phyloP scores from a whole-genome alignment of 2,888 invertebrate species.

The Chloromyia formosa region DNA sequence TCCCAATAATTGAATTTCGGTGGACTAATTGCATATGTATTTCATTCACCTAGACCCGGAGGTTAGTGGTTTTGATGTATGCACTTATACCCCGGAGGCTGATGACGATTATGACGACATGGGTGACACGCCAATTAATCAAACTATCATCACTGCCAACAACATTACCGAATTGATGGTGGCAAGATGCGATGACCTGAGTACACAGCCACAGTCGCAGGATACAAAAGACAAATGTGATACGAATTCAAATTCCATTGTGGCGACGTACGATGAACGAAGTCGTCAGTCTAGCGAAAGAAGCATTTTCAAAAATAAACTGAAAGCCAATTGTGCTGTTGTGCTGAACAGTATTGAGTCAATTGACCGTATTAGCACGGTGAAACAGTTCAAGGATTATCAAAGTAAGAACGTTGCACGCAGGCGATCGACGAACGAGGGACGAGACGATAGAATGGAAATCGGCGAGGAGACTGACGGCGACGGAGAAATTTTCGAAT shows the following conservation, averaged over 20 bases:
- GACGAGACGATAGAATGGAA: conserved; percentile 61
- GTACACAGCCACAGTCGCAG: too few relatives aligned
- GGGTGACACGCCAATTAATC: conserved; percentile 9
- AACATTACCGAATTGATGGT: conserved; percentile 9
- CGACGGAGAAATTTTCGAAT: conserved; percentile 73
- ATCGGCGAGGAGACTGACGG: conserved; percentile 54
- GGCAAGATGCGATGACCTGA: background rate
- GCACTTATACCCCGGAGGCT: conserved; percentile 61
- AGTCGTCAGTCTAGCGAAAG: background rate
- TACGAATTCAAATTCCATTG: conserved; percentile 48
- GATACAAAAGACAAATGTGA: conserved; percentile 45
- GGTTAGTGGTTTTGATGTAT: conserved; percentile 61
- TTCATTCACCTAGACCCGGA: conserved; percentile 61
- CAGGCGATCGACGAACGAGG: conserved; percentile 28
- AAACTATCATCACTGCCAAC: background rate
- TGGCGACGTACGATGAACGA: conserved; percentile 35
- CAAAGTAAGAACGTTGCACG: conserved; percentile 41
- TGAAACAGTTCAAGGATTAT: conserved; percentile 47
- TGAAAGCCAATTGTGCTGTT: conserved; percentile 54
- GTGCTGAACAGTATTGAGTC: conserved; percentile 53
- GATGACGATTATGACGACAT: conserved; percentile 23
- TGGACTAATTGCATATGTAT: too few relatives aligned
- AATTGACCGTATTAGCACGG: conserved; percentile 49
- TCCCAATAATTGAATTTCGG: too few relatives aligned
- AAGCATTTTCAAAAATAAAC: conserved; percentile 44